Percentiles rank a stretch among this genome's conserved stretches.
Conservation (phyloP, 2,888 invertebrate genomes). For the Thymelicus acteon region DNA sequence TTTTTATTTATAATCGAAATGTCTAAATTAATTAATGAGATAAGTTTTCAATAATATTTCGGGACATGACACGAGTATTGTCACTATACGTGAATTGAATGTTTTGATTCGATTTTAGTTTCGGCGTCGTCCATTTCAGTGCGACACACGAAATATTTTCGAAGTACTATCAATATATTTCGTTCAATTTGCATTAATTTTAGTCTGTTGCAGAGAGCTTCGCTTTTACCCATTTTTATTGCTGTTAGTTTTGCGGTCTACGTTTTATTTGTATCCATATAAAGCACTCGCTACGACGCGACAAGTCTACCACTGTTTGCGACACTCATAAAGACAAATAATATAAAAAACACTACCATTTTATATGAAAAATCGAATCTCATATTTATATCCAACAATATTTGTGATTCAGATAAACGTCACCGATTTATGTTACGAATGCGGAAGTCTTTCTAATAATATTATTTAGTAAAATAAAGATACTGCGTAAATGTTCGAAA, state of each 20-base stretch:
- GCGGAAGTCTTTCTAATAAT: constrained; percentile 52
- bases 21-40: neutral
- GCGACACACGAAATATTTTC: constrained; percentile 65
- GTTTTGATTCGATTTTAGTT: constrained; percentile 26
- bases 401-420: too few species aligned
- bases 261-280: constrained; percentile 40
- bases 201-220: constrained; percentile 63
- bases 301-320: neutral
- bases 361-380: too few species aligned
- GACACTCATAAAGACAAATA: neutral
- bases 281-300: constrained; percentile 14
- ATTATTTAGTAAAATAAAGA: constrained; percentile 65
- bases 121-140: neutral
- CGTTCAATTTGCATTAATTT: constrained; percentile 75
- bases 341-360: neutral
- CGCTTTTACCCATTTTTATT: constrained; percentile 67
- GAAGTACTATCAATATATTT: constrained; percentile 73
- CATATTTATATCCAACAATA: too few species aligned
- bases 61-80: neutral
- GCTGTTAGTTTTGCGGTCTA: constrained; percentile 61
- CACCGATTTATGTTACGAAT: too few species aligned
- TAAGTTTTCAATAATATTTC: constrained; percentile 1
- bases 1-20: neutral
- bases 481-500: constrained; percentile 68
- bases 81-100: neutral